Base-by-base conservation (phyloP, 2,888 invertebrate genomes). In the Noctua janthe region DNA sequence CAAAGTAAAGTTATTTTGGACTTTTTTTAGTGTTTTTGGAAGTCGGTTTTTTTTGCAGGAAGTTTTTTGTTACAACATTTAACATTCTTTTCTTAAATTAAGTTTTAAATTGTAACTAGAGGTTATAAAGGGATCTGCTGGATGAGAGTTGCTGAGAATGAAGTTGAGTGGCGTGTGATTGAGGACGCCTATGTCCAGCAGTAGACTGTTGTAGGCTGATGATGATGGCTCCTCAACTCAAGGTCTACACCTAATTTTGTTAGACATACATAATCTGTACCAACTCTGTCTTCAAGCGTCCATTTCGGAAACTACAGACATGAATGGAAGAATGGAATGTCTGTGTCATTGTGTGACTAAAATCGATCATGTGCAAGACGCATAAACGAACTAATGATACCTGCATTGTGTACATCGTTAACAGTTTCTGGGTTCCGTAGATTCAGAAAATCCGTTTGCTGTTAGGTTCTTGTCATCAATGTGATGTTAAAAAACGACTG, bases 331-430 rank as follows among this genome's bases (percentile, higher is more conserved):
- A 29, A 29, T 7, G 43, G 43, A 43, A 56, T 56, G 56, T 47
- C 43, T 29, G 10, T 66, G 8, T 17, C 54, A 23, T 11, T 47
- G 29, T 47, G 23, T 29, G 11, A 10, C 17, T 17, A 59, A 76
- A 59, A 29, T 75, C 54, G 35, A 72, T 76, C 72, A 59, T 59
- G 29, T 71, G 47, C 72, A 59, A 20, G 51, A 54, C 20, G 70
- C 11, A n/a, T 59, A 35, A 1, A n/a, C 5, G 43, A n/a, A 17
- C 72, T 76, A 76, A 76, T 72, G 47, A 76, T 47, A 72, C 56
- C 56, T 23, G 56, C 17, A 71, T 71, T 35, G 56, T 76, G 47
- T 47, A 17, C 23, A 20, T 56, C 29, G 17, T 71, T 56, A 29
- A 56, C 0, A 15, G 23, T 51, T 47, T 59, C 13, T 5, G 72